Evolutionary conservation across 2,888 invertebrate genomes (phyloP).

Genomic region (Neoascia interrupta): DNA sequence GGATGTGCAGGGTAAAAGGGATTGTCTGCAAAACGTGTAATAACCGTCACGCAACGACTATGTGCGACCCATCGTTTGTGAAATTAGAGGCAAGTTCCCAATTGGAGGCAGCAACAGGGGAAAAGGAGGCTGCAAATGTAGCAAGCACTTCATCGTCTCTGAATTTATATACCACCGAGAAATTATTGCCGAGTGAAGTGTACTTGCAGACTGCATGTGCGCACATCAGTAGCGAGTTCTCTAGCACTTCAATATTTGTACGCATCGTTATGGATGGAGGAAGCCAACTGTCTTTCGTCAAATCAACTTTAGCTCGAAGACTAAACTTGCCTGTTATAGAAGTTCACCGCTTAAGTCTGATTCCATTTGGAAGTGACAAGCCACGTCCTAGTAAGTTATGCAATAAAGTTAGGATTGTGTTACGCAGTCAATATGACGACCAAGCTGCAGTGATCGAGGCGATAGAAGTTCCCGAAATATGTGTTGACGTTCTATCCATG

Average conservation of each 20-base stretch:
- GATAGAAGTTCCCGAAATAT: conserved; percentile 34
- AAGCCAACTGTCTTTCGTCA: conserved; percentile 8
- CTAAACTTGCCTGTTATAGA: conserved; percentile 32
- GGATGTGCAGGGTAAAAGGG: neutral
- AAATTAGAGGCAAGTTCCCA: neutral
- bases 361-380: conserved; percentile 44
- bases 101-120: neutral
- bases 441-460: conserved; percentile 30
- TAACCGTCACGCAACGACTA: conserved; percentile 1
- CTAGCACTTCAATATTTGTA: conserved; percentile 2
- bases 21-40: neutral
- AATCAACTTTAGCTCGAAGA: conserved; percentile 12
- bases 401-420: conserved; percentile 16
- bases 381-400: conserved; percentile 14
- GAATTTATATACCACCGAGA: neutral
- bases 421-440: conserved; percentile 32
- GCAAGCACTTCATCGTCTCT: neutral
- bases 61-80: neutral
- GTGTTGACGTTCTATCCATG: conserved; percentile 17
- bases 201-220: conserved; percentile 47
- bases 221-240: conserved; percentile 11
- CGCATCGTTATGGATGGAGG: conserved; percentile 17
- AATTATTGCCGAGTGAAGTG: neutral
- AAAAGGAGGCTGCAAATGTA: neutral
- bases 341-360: conserved; percentile 19